Evolutionary conservation across 2,797 vertebrate genomes (phyloP), one percentile per base, ranked within the genome.

Genomic region (Schizopygopsis pylzovi): DNA sequence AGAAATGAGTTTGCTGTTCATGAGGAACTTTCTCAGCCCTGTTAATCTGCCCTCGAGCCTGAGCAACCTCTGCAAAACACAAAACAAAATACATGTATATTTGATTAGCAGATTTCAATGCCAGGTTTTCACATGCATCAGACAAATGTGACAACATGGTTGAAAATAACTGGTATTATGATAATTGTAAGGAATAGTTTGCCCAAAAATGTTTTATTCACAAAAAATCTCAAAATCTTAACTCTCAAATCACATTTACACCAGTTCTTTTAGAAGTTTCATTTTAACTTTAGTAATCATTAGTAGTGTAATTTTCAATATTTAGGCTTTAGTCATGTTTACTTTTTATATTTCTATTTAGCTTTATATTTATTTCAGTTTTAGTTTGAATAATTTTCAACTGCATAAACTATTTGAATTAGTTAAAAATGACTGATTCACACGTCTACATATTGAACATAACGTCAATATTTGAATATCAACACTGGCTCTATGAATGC

Each of bases 1-100:
- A 97, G 93, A 98, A 97, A 92, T 94, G 85, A 87, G 97, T 94
- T 90, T 96, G 96, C 90, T 97, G 96, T 70, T 96, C 96, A 25
- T 95, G 95, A 71, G 95, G 93, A 89, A 95, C 94, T 54, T 92
- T 96, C 22, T 97, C 97, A 92, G 95, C 95, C 95, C 95, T 97
- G 81, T 88, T 86, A 56, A 87, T 91, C 85, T 95, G 93, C 86
- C 92, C 93, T 94, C 93, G 91, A 81, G 93, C 93, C 89, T 95
- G 94, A 87, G 92, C 90, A 84, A 94, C 90, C 72, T 95, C 95
- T 96, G 25, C 59, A 90, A 86, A 78, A 70, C 88, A 89, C 88
- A 88, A 52, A 52, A 76, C 33, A 84, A 13, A 63, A 78, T n/a
- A 81, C 67, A 76, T 11, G 8, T 25, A 37, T 12, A 37, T 76